phyloP scores from a whole-genome alignment of 1,140 invertebrate species.

The Parasteatoda tepidariorum region DNA sequence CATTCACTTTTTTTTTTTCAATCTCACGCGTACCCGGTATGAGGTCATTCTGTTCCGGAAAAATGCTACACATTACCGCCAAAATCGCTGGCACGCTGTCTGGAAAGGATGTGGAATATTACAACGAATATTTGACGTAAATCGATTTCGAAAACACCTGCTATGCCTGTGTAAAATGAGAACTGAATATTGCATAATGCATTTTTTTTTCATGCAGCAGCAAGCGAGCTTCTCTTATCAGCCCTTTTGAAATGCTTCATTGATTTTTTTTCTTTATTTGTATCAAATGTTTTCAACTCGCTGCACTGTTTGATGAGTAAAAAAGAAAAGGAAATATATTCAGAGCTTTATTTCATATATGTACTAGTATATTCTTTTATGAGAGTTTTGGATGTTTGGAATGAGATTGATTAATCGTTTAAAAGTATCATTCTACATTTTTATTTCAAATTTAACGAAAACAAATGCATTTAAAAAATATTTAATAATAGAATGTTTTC shows the following conservation, averaged over 20 bases:
- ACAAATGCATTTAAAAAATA: no score
- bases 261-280: constrained; percentile 17
- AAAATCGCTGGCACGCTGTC: neutral
- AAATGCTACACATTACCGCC: neutral
- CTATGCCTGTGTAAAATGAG: constrained; percentile 38
- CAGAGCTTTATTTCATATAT: no score
- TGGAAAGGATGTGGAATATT: neutral
- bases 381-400: no score
- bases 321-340: neutral
- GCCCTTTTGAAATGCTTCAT: constrained; percentile 6
- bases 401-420: no score
- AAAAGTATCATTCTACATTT: no score
- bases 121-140: constrained; percentile 32
- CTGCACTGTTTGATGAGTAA: neutral
- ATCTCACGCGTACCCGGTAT: neutral
- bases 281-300: neutral
- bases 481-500: no score
- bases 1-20: constrained; percentile 18
- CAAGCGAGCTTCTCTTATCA: neutral
- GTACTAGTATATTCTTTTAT: no score
- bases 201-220: constrained; percentile 25
- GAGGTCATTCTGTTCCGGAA: constrained; percentile 35
- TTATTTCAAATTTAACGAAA: no score
- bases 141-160: constrained; percentile 49
- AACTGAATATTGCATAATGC: constrained; percentile 45